Evolutionary conservation across 2,113 vertebrate species (phyloP).

Genomic region (cattle (Bos taurus)): DNA sequence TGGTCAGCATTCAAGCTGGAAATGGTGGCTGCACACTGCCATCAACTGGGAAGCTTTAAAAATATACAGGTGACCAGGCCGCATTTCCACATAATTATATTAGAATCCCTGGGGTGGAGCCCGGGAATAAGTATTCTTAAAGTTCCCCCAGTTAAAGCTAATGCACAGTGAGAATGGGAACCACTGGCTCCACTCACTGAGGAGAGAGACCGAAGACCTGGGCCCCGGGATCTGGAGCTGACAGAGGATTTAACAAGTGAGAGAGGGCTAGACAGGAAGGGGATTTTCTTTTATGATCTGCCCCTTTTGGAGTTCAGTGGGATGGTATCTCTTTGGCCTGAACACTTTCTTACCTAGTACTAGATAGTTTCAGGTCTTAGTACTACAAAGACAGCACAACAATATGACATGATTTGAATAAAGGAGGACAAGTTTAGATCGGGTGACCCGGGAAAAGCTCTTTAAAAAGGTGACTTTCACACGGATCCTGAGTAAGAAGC

Average conservation of each 20-base stretch:
- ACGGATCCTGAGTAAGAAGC: background rate
- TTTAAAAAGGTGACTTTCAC: background rate
- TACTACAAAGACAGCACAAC: background rate
- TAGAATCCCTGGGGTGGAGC: background rate
- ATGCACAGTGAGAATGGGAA: background rate
- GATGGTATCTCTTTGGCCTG: background rate
- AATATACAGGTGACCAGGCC: background rate
- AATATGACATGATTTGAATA: background rate
- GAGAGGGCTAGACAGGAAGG: background rate
- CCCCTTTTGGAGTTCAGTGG: background rate
- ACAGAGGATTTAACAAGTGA: background rate
- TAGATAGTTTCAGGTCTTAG: background rate
- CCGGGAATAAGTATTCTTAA: background rate
- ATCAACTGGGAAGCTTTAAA: background rate
- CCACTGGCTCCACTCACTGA: background rate
- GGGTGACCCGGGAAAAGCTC: background rate
- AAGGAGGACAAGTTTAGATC: background rate
- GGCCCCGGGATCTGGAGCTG: background rate
- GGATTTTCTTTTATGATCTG: background rate
- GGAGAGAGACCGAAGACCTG: background rate
- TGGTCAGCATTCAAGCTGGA: background rate
- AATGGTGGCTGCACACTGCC: background rate
- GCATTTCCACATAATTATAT: background rate
- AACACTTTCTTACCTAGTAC: background rate
- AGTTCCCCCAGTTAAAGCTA: background rate